Conservation (phyloP, 35 echinoderm and acorn worm genomes). For the Holothuria glaberrima region DNA sequence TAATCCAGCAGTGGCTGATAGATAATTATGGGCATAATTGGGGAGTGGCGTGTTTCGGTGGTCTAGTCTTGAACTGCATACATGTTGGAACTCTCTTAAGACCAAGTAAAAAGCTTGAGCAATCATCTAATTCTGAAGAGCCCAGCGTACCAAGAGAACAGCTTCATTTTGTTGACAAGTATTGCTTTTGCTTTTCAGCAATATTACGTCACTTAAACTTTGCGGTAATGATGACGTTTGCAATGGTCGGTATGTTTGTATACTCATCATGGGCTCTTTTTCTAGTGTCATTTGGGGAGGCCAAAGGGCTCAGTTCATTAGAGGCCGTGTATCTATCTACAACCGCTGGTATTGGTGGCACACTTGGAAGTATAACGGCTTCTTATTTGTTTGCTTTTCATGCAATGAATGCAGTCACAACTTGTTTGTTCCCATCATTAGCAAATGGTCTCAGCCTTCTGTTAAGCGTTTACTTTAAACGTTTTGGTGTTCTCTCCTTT, state of each 20-base stretch:
- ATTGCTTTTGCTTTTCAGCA: not conserved
- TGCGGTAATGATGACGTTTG: not conserved
- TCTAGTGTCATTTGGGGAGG: not conserved
- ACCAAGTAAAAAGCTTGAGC: not conserved
- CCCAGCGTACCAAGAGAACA: not conserved
- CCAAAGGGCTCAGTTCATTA: not conserved
- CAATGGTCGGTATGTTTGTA: not conserved
- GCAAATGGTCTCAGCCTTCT: not conserved
- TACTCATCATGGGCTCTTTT: conserved; percentile 24
- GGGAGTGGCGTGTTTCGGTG: not conserved
- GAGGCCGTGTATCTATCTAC: not conserved
- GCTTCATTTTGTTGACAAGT: not conserved
- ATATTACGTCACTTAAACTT: not conserved
- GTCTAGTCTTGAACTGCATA: not conserved
- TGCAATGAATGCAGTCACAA: not conserved
- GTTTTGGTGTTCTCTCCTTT: not conserved
- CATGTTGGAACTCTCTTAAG: not conserved
- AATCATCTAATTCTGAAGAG: not conserved
- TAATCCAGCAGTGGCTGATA: conserved; percentile 15
- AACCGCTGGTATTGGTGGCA: not conserved
- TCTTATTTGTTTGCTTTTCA: not conserved
- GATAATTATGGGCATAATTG: not conserved
- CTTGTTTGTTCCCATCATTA: not conserved
- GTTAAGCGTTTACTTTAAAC: not conserved
- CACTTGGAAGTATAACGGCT: not conserved